These are phyloP conservation scores for Odobenus rosmarus DNA, from an alignment of 2,113 vertebrate species.

Conservation along the genomic window DNA sequence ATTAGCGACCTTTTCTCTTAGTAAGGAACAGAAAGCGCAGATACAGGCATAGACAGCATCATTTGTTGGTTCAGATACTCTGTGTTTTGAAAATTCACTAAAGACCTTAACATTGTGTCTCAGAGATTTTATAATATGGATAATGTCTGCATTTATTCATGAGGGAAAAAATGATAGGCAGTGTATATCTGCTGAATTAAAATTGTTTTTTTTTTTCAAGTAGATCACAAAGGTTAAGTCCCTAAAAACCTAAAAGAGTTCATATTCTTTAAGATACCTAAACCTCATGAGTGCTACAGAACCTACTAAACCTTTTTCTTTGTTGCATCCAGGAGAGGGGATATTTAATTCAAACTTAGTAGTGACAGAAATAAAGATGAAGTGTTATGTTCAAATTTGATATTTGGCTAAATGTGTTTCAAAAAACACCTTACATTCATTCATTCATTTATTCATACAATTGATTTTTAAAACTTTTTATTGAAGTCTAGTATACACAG, in stretches of 20 bases:
- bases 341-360: neutral
- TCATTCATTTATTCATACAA: neutral
- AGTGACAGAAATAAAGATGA: neutral
- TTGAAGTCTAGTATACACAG: neutral
- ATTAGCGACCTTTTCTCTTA: neutral
- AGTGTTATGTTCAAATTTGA: neutral
- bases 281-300: neutral
- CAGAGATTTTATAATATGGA: neutral
- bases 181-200: neutral
- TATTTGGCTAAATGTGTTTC: neutral
- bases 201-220: neutral
- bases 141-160: neutral
- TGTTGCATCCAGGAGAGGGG: neutral
- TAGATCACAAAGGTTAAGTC: neutral
- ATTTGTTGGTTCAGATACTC: neutral
- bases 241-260: neutral
- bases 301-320: neutral
- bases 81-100: neutral
- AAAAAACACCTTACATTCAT: neutral
- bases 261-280: neutral
- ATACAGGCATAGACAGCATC: neutral
- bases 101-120: neutral
- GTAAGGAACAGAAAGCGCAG: neutral
- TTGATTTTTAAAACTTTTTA: neutral
- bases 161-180: neutral